Base-by-base conservation (phyloP, 2,888 invertebrate genomes). In the Metalampra italica region DNA sequence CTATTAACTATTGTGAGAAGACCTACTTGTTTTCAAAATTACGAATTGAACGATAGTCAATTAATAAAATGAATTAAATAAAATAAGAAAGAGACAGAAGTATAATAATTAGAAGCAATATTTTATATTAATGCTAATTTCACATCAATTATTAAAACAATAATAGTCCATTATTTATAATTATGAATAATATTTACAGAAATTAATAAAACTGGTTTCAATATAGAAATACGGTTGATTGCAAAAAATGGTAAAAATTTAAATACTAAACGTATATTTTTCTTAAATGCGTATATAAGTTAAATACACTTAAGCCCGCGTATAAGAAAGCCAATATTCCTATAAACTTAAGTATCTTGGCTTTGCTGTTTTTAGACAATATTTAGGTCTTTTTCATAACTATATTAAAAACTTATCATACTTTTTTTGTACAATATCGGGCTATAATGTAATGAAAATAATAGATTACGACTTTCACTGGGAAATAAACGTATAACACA, bases 1-100 rank as follows among this genome's bases (percentile, higher is more conserved):
- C 22, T 22, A 32, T 60, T 53, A 66, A 66, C 59, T 71, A 69
- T 64, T 65, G 62, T 82, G 80, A 82, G 77, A 78, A 66, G 58
- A 60, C 61, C 55, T 51, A 59, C 57, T 61, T 50, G 5, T 5
- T 41, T 37, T 12, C 2, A 37, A 8, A 47, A 49, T 52, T 7
- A 13, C 7, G 3, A 37, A n/a, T 1, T 12, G 13, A 37, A 37
- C 12, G 11, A 37, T n/a, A 8, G 39, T 9, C 3, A 14, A 39
- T 39, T 7, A 9, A 14, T 37, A 52, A 55, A 43, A 43, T n/a
- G 34, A 46, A 30, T 38, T 49, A 50, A 46, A 48, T 47, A 46
- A 36, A 42, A 30, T 38, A 13, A 13, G 34, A 43, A n/a, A 22
- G 32, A 42, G 29, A 29, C 34, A 34, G 34, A 43, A 8, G 34